Evolutionary conservation across 2,888 invertebrate species (phyloP).

Genomic region (Latheticus oryzae): DNA sequence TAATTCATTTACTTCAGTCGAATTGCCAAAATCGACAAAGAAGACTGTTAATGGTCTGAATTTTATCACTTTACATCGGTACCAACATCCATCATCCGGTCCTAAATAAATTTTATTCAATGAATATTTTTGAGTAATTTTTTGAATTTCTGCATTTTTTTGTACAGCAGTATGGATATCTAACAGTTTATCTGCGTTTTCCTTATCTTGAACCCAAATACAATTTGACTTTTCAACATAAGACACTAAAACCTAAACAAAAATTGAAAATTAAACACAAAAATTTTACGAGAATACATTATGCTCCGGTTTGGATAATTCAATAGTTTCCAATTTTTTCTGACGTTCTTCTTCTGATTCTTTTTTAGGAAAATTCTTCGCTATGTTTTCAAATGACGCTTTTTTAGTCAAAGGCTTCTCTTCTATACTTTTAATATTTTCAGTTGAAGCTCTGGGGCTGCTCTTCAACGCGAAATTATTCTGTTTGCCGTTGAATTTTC

Average conservation of each 20-base stretch:
- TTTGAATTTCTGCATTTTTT: constrained; percentile 3
- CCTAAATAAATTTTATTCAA: constrained; percentile 24
- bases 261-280: no score
- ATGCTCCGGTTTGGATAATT: constrained; percentile 1
- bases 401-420: no score
- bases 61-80: constrained; percentile 47
- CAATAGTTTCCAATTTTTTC: background rate
- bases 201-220: constrained; percentile 25
- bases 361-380: no score
- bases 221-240: constrained; percentile 28
- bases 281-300: constrained; percentile 3
- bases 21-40: constrained; percentile 58
- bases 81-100: constrained; percentile 23
- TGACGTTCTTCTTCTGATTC: background rate
- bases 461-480: no score
- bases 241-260: constrained; percentile 23
- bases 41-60: constrained; percentile 49
- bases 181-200: background rate
- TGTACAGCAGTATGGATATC: constrained; percentile 13
- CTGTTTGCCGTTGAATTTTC: no score
- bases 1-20: constrained; percentile 41
- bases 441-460: no score
- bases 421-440: no score
- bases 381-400: no score
- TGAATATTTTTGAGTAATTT: background rate